Percentiles rank a stretch among this genome's conserved stretches.
These are phyloP conservation scores for Leptodirus hochenwartii DNA, from an alignment of 2,888 invertebrate species.

Conservation along the genomic window DNA sequence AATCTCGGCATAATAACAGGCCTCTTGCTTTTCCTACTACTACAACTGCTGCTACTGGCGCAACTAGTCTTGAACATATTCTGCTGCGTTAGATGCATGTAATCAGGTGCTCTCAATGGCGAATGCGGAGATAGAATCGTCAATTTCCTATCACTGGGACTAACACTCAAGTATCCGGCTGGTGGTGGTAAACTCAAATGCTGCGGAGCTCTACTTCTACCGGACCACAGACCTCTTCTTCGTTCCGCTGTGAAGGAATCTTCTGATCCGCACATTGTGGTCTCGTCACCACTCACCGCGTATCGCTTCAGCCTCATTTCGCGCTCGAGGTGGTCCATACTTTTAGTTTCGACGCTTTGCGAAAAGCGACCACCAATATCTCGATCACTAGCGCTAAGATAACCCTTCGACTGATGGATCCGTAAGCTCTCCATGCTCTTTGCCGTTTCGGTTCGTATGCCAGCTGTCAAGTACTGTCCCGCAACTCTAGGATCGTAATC, in stretches of 20 bases:
- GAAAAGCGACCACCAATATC: constrained; percentile 37
- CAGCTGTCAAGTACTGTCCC: constrained; percentile 35
- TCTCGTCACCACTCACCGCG: constrained; percentile 41
- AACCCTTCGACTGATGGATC: constrained; percentile 33
- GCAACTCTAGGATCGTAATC: constrained; percentile 33
- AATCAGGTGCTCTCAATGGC: constrained; percentile 50
- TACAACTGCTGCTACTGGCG: no score
- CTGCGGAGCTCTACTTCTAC: constrained; percentile 43
- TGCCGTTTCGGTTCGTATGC: constrained; percentile 36
- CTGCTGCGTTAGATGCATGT: constrained; percentile 39
- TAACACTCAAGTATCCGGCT: constrained; percentile 31
- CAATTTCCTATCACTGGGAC: constrained; percentile 33
- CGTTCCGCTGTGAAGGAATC: constrained; percentile 39
- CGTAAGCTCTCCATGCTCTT: constrained; percentile 56
- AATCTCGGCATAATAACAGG: constrained; percentile 56
- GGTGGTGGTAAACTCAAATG: constrained; percentile 54
- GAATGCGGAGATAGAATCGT: constrained; percentile 68
- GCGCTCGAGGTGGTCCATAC: constrained; percentile 38
- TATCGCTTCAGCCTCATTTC: constrained; percentile 36
- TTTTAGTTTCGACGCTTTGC: constrained; percentile 34
- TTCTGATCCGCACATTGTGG: constrained; percentile 24
- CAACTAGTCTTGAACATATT: constrained; percentile 28
- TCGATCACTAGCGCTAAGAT: constrained; percentile 45
- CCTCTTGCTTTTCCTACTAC: constrained; percentile 43
- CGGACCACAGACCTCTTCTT: constrained; percentile 47